These are phyloP conservation scores for Pogonophryne albipinna DNA, from an alignment of 2,797 vertebrate species.

Conservation along the genomic window DNA sequence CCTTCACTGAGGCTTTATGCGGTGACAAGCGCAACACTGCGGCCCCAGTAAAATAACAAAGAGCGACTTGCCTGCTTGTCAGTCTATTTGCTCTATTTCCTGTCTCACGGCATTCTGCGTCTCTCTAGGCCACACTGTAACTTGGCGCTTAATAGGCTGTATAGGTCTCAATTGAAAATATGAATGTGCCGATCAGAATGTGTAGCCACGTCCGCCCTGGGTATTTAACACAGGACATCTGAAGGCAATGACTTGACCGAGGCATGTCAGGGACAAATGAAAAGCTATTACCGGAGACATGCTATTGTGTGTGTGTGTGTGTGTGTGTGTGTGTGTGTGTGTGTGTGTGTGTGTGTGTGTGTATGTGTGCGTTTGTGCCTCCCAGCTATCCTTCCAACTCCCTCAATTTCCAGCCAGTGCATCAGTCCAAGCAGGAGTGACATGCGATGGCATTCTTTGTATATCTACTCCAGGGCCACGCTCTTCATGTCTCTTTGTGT, in stretches of 20 bases:
- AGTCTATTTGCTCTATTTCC: conserved; percentile 71
- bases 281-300: conserved; percentile 76
- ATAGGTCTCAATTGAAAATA: conserved; percentile 75
- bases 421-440: conserved; percentile 75
- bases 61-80: conserved; percentile 64
- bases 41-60: conserved; percentile 65
- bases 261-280: conserved; percentile 74
- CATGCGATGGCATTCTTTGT: conserved; percentile 75
- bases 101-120: conserved; percentile 47
- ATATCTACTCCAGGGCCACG: conserved; percentile 75
- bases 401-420: conserved; percentile 62
- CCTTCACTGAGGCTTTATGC: conserved; percentile 61
- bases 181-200: conserved; percentile 71
- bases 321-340: neutral
- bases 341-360: neutral
- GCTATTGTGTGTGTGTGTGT: conserved; percentile 38
- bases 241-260: conserved; percentile 67
- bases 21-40: conserved; percentile 41
- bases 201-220: conserved; percentile 65
- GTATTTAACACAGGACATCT: conserved; percentile 77
- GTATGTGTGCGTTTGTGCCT: conserved; percentile 22
- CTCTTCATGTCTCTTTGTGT: conserved; percentile 79
- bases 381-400: conserved; percentile 56
- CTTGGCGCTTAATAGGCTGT: conserved; percentile 73
- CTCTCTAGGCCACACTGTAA: conserved; percentile 57